Conservation (phyloP, 2,113 vertebrate species). For the Copsychus sechellarum region DNA sequence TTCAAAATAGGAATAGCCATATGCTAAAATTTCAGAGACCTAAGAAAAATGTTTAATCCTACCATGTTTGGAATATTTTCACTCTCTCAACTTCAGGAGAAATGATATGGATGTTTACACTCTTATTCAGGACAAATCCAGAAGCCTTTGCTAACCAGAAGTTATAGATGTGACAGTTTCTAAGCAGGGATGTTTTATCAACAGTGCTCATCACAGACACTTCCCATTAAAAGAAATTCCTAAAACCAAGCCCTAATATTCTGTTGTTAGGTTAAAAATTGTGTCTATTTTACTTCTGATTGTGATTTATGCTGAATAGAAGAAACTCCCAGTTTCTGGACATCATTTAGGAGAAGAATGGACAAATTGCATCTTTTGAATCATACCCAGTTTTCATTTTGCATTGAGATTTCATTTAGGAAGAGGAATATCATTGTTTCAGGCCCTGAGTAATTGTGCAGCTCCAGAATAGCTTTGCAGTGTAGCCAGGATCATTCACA, state of each 20-base stretch:
- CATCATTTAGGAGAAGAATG: neutral
- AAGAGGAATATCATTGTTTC: neutral
- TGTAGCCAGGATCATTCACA: neutral
- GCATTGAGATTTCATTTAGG: neutral
- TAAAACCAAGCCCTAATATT: neutral
- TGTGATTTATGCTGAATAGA: neutral
- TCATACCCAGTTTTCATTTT: neutral
- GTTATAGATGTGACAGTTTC: neutral
- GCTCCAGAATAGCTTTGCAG: neutral
- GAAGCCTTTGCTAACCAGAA: neutral
- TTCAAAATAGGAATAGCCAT: neutral
- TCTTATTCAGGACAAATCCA: neutral
- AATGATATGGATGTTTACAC: neutral
- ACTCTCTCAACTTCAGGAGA: neutral
- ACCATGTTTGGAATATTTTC: neutral
- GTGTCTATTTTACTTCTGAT: neutral
- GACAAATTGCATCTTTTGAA: neutral
- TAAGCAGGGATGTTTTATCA: neutral
- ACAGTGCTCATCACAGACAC: neutral
- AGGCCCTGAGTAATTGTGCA: neutral
- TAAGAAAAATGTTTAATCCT: neutral
- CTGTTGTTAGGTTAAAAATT: neutral
- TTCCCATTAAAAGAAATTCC: neutral
- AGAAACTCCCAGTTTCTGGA: neutral
- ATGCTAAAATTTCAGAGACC: neutral